Percentiles rank a stretch among this genome's conserved stretches.
These are phyloP conservation scores for Ciona savignyi DNA, from an alignment of 23 tunicate species.

Conservation along the genomic window DNA sequence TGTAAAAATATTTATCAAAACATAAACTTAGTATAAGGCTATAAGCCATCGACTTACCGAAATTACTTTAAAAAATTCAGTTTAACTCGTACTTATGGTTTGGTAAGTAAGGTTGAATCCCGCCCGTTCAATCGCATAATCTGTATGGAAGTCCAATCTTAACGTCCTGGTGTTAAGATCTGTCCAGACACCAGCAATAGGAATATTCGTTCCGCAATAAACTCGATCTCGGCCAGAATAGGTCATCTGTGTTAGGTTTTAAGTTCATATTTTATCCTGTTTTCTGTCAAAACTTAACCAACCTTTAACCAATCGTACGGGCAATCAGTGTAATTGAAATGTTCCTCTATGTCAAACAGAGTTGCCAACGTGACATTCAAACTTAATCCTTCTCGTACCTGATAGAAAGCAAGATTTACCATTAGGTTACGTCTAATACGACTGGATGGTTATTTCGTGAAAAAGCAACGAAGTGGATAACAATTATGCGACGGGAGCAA, in stretches of 20 bases:
- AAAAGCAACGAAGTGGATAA: too few relatives aligned
- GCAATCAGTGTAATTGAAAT: slow-evolving; percentile 45
- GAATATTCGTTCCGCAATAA: slow-evolving; percentile 38
- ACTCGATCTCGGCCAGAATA: background rate
- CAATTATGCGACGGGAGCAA: too few relatives aligned
- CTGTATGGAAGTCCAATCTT: slow-evolving; percentile 33
- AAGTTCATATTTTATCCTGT: background rate
- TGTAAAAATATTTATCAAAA: too few relatives aligned
- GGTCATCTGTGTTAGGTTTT: background rate
- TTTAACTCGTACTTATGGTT: slow-evolving; percentile 34
- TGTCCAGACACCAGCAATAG: slow-evolving; percentile 45
- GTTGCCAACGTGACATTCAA: slow-evolving; percentile 31
- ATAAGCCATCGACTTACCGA: too few relatives aligned
- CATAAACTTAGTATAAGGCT: too few relatives aligned
- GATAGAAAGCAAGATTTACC: too few relatives aligned
- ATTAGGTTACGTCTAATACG: too few relatives aligned
- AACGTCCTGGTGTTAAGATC: slow-evolving; percentile 17
- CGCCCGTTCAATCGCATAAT: slow-evolving; percentile 32
- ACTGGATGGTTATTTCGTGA: too few relatives aligned
- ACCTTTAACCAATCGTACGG: slow-evolving; percentile 73
- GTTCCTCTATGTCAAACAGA: slow-evolving; percentile 59
- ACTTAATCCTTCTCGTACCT: slow-evolving; percentile 26
- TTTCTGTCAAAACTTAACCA: background rate
- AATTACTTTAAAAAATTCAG: too few relatives aligned
- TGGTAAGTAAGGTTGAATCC: slow-evolving; percentile 56